phyloP scores from a whole-genome alignment of 2,888 invertebrate genomes.

The Thera obeliscata region DNA sequence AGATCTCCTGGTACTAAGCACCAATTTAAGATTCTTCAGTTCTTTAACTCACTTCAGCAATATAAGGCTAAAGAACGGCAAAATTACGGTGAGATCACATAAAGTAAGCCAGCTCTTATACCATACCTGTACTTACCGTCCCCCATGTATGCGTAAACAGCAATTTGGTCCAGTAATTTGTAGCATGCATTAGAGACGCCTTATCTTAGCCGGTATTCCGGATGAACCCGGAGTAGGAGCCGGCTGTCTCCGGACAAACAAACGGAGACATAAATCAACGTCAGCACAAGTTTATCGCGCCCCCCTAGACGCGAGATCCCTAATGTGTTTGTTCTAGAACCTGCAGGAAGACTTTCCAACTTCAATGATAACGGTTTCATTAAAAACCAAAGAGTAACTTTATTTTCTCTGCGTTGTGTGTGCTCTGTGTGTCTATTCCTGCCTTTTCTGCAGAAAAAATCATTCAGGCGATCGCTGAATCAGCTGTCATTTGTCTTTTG shows the following conservation, averaged over 20 bases:
- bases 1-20: too few relatives aligned
- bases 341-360: conserved; percentile 53
- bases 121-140: conserved; percentile 27
- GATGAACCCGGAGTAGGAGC: conserved; percentile 65
- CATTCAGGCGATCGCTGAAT: too few relatives aligned
- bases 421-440: too few relatives aligned
- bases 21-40: too few relatives aligned
- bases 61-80: too few relatives aligned
- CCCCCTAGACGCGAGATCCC: conserved; percentile 57
- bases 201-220: conserved; percentile 72
- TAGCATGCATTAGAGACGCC: conserved; percentile 68
- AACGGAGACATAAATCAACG: conserved; percentile 82
- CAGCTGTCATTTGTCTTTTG: too few relatives aligned
- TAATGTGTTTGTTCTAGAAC: conserved; percentile 72
- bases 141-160: conserved; percentile 61
- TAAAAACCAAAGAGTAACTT: conserved; percentile 20
- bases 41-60: too few relatives aligned
- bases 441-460: too few relatives aligned
- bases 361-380: conserved; percentile 50
- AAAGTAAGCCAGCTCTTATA: conserved; percentile 24
- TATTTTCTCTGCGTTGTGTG: not conserved
- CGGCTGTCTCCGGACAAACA: conserved; percentile 75
- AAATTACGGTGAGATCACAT: too few relatives aligned
- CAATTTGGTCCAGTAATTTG: conserved; percentile 72
- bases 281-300: conserved; percentile 78